These are phyloP conservation scores for Thinocorus orbignyianus DNA, from an alignment of 2,113 vertebrate species.

Conservation along the genomic window DNA sequence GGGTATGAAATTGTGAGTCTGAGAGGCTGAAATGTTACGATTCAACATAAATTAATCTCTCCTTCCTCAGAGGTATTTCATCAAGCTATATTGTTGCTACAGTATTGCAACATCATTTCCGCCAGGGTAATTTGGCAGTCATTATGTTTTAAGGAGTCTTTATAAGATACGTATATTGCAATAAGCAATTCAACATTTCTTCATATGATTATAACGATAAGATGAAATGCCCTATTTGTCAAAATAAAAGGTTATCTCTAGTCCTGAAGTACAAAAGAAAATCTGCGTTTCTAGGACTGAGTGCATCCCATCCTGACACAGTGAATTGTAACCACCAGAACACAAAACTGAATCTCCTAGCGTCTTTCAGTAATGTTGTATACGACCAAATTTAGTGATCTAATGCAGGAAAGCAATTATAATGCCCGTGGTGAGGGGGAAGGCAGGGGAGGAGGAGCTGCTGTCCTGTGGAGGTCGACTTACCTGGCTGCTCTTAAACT, in stretches of 20 bases:
- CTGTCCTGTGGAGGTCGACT: background rate
- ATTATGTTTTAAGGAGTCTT: background rate
- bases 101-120: background rate
- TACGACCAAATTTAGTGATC: background rate
- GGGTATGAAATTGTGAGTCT: background rate
- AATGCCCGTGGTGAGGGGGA: background rate
- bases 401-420: background rate
- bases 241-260: background rate
- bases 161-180: background rate
- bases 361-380: background rate
- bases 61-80: background rate
- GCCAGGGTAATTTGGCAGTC: background rate
- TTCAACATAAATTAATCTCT: background rate
- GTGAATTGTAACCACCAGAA: background rate
- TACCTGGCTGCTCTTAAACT: background rate
- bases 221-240: background rate
- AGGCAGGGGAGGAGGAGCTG: background rate
- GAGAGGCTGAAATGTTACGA: background rate
- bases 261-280: background rate
- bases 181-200: background rate
- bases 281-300: background rate
- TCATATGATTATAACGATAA: background rate
- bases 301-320: background rate
- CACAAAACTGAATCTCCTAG: background rate
- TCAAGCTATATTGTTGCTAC: background rate